Percentiles rank a stretch among this genome's conserved stretches.
Conservation (phyloP, 1,140 invertebrate species). For the Neodiprion lecontei region DNA sequence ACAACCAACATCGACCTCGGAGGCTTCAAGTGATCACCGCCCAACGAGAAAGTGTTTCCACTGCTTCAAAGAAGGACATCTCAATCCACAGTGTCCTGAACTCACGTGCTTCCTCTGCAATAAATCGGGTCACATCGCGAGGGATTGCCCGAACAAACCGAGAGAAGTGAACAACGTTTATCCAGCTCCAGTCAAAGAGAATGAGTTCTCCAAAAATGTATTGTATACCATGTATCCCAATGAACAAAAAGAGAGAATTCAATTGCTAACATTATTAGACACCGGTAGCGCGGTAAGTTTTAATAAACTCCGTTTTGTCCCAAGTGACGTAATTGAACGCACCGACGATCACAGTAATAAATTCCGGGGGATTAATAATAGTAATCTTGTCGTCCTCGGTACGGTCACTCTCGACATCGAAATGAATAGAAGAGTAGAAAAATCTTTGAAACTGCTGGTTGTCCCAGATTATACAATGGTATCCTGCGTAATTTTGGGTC, state of each 20-base stretch:
- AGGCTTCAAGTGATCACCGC: no score
- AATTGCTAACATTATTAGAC: neutral
- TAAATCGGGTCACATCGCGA: conserved; percentile 14
- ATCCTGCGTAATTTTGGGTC: no score
- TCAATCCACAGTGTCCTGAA: neutral
- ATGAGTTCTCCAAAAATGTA: conserved; percentile 12
- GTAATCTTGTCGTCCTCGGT: neutral
- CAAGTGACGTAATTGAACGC: neutral
- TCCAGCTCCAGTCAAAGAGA: neutral
- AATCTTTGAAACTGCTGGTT: neutral
- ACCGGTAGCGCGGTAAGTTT: neutral
- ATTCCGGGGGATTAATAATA: neutral
- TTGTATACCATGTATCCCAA: neutral
- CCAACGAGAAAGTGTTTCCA: neutral
- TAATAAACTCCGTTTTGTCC: neutral
- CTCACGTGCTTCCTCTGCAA: neutral
- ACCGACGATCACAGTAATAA: neutral
- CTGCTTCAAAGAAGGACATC: neutral
- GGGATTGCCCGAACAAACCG: neutral
- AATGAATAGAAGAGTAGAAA: neutral
- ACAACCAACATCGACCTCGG: no score
- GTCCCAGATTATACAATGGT: neutral
- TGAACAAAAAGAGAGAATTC: no score
- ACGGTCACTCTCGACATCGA: neutral
- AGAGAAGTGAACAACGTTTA: neutral